Evolutionary conservation across 2,113 vertebrate genomes (phyloP).

Genomic region (Phodopus roborovskii): DNA sequence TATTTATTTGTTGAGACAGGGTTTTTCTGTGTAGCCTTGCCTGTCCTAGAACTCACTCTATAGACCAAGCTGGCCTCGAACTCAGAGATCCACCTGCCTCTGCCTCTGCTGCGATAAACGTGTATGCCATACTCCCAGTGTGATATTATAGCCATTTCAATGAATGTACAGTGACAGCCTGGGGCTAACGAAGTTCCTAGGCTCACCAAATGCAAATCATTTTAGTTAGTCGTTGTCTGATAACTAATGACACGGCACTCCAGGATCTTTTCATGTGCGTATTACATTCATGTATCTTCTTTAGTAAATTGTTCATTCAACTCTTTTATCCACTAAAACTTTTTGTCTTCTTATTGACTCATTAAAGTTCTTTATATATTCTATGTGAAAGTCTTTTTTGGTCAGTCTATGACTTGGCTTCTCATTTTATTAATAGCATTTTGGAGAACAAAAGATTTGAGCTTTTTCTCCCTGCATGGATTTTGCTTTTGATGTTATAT

Average conservation of each 20-base stretch:
- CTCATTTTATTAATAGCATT: background rate
- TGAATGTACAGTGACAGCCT: background rate
- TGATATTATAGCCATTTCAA: background rate
- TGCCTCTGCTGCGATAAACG: background rate
- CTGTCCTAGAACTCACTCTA: background rate
- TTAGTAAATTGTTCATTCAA: slow-evolving; percentile 12
- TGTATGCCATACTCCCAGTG: background rate
- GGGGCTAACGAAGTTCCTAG: background rate
- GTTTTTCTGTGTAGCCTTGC: background rate
- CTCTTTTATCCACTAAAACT: slow-evolving; percentile 11
- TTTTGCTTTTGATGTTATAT: slow-evolving; percentile 49
- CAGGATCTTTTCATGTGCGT: background rate
- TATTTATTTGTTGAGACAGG: background rate
- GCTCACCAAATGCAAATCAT: background rate
- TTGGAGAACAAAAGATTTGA: slow-evolving; percentile 27
- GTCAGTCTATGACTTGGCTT: background rate
- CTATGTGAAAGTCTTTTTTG: background rate
- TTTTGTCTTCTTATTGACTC: slow-evolving; percentile 34
- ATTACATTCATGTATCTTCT: background rate
- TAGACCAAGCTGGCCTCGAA: background rate
- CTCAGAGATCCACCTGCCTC: background rate
- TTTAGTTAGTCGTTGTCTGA: slow-evolving; percentile 20
- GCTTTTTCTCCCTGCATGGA: background rate
- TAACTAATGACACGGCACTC: too few species aligned
- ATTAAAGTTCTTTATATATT: slow-evolving; percentile 46